phyloP scores from a whole-genome alignment of 1,140 invertebrate species.

The Ceratosolen fusciceps region DNA sequence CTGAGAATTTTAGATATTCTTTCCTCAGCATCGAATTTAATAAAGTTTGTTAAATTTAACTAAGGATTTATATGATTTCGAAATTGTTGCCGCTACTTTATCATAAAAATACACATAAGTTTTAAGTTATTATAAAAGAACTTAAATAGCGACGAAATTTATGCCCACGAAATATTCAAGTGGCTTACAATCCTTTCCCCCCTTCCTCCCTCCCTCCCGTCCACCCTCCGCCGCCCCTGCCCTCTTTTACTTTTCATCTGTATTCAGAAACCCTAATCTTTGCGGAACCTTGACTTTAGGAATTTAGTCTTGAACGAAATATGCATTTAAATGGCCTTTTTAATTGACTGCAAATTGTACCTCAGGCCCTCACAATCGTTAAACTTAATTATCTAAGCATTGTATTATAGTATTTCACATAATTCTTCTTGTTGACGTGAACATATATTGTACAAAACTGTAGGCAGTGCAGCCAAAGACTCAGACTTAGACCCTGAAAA shows the following conservation, averaged over 20 bases:
- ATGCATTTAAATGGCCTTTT: constrained; percentile 63
- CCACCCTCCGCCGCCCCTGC: too few relatives aligned
- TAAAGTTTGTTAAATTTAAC: too few relatives aligned
- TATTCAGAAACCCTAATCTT: constrained; percentile 45
- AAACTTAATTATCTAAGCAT: constrained; percentile 52
- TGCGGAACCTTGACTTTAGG: constrained; percentile 52
- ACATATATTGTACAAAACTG: neutral
- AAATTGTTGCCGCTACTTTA: neutral
- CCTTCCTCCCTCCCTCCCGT: too few relatives aligned
- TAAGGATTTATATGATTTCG: neutral
- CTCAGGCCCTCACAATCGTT: constrained; percentile 49
- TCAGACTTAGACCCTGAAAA: neutral
- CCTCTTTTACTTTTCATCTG: constrained; percentile 47
- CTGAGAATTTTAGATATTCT: neutral
- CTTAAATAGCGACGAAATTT: constrained; percentile 40
- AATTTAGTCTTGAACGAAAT: constrained; percentile 57
- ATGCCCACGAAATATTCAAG: constrained; percentile 37
- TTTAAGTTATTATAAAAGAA: constrained; percentile 17
- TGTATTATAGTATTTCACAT: constrained; percentile 2
- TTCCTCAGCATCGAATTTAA: too few relatives aligned
- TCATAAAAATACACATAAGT: constrained; percentile 34
- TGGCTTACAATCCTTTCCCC: constrained; percentile 49
- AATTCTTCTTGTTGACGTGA: neutral
- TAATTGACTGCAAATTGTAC: constrained; percentile 58
- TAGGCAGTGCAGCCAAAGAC: neutral